Evolutionary conservation across 2,113 vertebrate species (phyloP).

Genomic region (Salvator merianae): DNA sequence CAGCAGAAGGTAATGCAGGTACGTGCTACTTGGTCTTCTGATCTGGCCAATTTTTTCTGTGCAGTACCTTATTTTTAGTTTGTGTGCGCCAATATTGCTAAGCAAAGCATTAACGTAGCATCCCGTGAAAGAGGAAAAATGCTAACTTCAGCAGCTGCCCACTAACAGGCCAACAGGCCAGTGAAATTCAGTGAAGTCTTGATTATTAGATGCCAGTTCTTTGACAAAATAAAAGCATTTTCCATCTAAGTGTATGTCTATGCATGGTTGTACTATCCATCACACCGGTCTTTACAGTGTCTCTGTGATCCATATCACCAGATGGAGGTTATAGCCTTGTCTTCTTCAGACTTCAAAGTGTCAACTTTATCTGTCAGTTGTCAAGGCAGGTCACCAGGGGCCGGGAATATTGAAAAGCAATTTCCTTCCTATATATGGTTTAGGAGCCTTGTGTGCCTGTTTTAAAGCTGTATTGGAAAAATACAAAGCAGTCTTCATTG

Average conservation of each 20-base stretch:
- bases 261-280: neutral
- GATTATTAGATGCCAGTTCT: neutral
- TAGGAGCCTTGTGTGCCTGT: neutral
- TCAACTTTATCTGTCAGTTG: neutral
- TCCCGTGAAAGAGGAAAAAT: too few species aligned
- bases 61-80: neutral
- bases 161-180: too few species aligned
- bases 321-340: neutral
- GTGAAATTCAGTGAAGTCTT: neutral
- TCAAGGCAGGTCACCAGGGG: accelerated
- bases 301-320: neutral
- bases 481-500: neutral
- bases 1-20: conserved; percentile 99
- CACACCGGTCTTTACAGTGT: neutral
- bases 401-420: neutral
- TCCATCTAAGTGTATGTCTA: neutral
- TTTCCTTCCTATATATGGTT: neutral
- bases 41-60: neutral
- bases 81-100: neutral
- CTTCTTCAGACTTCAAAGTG: accelerated
- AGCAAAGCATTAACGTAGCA: too few species aligned
- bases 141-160: too few species aligned
- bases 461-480: accelerated
- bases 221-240: neutral
- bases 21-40: conserved; percentile 27